A percentile compares a stretch with the other conserved stretches of the same genome.
Evolutionary conservation across 2,113 vertebrate species (phyloP).

Genomic region (Rhinopomastus cyanomelas): DNA sequence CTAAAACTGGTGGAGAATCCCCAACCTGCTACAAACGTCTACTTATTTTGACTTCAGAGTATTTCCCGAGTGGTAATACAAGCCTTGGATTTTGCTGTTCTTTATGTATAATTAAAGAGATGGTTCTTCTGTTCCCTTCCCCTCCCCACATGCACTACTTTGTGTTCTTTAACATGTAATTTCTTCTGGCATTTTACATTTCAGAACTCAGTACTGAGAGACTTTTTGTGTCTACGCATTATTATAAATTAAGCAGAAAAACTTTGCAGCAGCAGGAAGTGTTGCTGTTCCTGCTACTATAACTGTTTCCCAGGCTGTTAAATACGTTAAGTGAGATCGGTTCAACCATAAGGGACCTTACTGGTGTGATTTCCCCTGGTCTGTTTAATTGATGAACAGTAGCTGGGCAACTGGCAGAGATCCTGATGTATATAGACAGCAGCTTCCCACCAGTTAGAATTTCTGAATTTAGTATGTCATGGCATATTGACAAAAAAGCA

Average conservation of each 20-base stretch:
- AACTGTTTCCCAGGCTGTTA: background rate
- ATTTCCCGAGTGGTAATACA: background rate
- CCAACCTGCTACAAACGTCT: no score
- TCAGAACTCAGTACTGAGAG: background rate
- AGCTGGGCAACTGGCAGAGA: background rate
- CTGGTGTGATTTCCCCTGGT: background rate
- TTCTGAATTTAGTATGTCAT: background rate
- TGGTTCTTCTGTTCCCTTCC: background rate
- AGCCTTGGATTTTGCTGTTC: background rate
- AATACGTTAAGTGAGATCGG: background rate
- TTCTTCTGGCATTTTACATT: background rate
- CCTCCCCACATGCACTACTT: background rate
- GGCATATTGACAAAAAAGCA: slow-evolving; percentile 37
- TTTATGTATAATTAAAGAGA: background rate
- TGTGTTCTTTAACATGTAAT: background rate
- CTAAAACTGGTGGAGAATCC: no score
- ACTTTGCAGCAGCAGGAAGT: background rate
- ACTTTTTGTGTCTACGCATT: background rate
- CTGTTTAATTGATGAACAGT: background rate
- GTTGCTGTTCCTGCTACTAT: background rate
- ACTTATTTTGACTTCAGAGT: background rate
- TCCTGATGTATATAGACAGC: background rate
- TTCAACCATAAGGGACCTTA: background rate
- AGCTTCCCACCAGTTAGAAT: background rate
- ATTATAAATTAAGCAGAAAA: background rate